Base-by-base conservation (phyloP, 2,888 invertebrate genomes). In the Melieria crassipennis region DNA sequence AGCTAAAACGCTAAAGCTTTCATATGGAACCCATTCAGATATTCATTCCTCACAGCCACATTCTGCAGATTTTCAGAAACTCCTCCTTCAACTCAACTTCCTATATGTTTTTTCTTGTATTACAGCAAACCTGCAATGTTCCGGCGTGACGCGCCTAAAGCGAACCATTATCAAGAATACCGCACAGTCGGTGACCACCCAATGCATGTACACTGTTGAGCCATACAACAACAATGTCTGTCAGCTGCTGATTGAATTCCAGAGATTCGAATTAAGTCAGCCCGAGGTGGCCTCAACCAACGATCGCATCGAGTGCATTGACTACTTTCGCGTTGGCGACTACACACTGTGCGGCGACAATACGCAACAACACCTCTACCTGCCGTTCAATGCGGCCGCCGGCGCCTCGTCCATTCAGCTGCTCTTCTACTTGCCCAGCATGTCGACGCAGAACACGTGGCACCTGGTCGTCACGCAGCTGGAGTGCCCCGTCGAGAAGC, bases 381-480 rank as follows among this genome's bases (percentile, higher is more conserved):
- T 87, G 10, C 85, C 83, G 5, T 86, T 85, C 73, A 82, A 83
- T 72, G 83, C 81, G 2, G 81, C 80, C 4, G 76, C 78, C 0
- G 85, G 84, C 11, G 80, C 79, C 1, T 79, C 82, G 57, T 82
- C 82, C 67, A 74, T 83, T 5, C 89, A 71, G 86, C 87, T 86
- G 86, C 89, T 9, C 83, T 89, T 9, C 85, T 86, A 7, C 86
- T 87, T 87, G 84, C 87, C 78, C 79, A 88, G 7, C 78, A 87
- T 10, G 82, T 89, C 71, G 78, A 4, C 78, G 0, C 70, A 75
- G 4, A 73, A 80, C 5, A 76, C 67, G 0, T 90, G 91, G 92
- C 89, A 90, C 79, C 87, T 91, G 75, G 89, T 90, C 75, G 88
- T 91, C 56, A 91, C 90, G 0, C 91, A 91, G 79, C 78, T 91